These are phyloP conservation scores for Carlito syrichta DNA, from an alignment of 2,113 vertebrate species.

Conservation along the genomic window DNA sequence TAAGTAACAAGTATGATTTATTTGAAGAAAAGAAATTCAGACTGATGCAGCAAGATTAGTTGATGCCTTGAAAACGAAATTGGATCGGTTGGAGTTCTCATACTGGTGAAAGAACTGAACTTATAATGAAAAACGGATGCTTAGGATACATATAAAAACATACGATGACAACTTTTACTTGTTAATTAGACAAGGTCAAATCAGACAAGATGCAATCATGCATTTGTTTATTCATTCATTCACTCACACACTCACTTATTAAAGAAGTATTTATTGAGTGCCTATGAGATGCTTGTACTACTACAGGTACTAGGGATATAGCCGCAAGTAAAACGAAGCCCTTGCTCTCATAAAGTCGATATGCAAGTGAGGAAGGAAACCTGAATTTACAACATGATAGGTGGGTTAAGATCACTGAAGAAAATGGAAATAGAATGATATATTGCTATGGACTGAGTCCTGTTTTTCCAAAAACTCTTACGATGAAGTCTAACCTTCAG, in stretches of 20 bases:
- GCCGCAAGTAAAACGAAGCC: neutral
- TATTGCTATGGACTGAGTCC: neutral
- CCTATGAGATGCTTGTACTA: neutral
- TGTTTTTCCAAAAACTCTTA: neutral
- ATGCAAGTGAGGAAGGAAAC: neutral
- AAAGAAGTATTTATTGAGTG: neutral
- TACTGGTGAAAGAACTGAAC: conserved; percentile 6
- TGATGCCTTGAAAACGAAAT: conserved; percentile 43
- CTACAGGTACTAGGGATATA: neutral
- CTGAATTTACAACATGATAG: neutral
- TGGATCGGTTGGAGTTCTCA: neutral
- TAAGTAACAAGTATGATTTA: conserved; percentile 70
- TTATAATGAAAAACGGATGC: conserved; percentile 5
- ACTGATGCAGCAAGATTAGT: conserved; percentile 41
- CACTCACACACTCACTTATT: neutral
- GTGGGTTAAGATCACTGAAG: neutral
- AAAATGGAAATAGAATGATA: neutral
- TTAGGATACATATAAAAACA: neutral
- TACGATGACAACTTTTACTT: neutral
- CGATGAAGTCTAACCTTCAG: neutral
- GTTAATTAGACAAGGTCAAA: conserved; percentile 12
- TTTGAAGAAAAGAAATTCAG: conserved; percentile 58
- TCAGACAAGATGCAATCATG: neutral
- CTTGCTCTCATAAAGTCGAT: neutral
- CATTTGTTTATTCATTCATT: neutral